A percentile compares a stretch with the other conserved stretches of the same genome.
These are phyloP conservation scores for Procavia capensis DNA, from an alignment of 2,113 vertebrate genomes.

Conservation along the genomic window DNA sequence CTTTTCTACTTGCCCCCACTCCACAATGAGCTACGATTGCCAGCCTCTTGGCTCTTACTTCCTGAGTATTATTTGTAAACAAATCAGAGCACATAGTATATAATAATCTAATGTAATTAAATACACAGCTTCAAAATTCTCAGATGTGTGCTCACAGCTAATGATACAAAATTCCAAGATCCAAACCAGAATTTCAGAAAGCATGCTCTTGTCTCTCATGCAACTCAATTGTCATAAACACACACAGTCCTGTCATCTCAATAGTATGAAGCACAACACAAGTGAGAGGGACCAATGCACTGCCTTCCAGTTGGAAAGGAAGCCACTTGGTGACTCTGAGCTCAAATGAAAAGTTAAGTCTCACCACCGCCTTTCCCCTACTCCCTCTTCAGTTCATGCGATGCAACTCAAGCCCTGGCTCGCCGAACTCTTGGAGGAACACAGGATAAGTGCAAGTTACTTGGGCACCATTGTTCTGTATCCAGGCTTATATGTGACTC, in stretches of 20 bases:
- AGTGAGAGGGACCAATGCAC: background rate
- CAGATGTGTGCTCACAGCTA: background rate
- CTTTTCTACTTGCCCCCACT: background rate
- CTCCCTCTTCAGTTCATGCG: background rate
- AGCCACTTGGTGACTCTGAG: background rate
- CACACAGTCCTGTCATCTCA: background rate
- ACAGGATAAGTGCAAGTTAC: background rate
- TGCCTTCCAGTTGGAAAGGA: slow-evolving; percentile 9
- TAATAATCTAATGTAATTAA: background rate
- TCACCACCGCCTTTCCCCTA: background rate
- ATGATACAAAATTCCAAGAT: background rate
- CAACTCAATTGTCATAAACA: background rate
- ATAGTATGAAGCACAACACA: background rate
- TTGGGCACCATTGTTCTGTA: slow-evolving; percentile 26
- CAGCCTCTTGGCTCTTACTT: background rate
- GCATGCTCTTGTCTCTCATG: background rate
- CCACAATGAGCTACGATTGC: background rate
- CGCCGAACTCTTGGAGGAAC: background rate
- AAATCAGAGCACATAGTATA: background rate
- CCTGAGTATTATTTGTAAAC: background rate
- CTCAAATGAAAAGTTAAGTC: background rate
- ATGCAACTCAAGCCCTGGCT: background rate
- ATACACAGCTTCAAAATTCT: background rate
- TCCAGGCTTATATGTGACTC: slow-evolving; percentile 24
- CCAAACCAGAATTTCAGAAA: slow-evolving; percentile 14